phyloP scores from a whole-genome alignment of 1,140 invertebrate genomes.

The Leguminivora glycinivorella region DNA sequence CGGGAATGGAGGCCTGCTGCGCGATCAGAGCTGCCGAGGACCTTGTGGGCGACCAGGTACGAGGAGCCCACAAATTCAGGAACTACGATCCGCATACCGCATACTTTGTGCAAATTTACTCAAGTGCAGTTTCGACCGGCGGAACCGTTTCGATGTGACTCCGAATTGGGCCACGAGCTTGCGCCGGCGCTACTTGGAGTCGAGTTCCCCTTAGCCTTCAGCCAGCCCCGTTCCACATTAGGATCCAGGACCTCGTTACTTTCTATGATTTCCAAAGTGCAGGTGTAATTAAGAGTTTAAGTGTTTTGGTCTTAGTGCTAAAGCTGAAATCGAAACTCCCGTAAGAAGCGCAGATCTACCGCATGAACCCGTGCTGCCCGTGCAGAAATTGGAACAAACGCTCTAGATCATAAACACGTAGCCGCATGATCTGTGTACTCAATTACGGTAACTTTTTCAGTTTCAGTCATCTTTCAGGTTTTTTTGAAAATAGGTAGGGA shows the following conservation, averaged over 20 bases:
- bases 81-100: background rate
- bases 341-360: background rate
- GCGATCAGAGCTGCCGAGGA: constrained; percentile 66
- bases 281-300: constrained; percentile 4
- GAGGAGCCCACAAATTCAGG: constrained; percentile 23
- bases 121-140: constrained; percentile 9
- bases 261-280: background rate
- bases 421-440: background rate
- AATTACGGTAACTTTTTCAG: background rate
- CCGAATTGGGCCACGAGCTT: background rate
- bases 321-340: background rate
- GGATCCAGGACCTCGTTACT: background rate
- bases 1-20: constrained; percentile 70
- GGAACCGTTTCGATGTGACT: background rate
- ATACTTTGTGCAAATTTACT: constrained; percentile 10
- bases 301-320: background rate
- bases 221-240: background rate
- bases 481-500: background rate
- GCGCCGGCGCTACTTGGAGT: constrained; percentile 2
- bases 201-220: background rate
- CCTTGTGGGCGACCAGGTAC: constrained; percentile 73
- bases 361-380: background rate
- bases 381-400: background rate
- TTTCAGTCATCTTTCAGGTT: background rate
- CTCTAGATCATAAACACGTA: background rate